phyloP scores from a whole-genome alignment of 2,113 vertebrate genomes.

The Saiga tatarica region DNA sequence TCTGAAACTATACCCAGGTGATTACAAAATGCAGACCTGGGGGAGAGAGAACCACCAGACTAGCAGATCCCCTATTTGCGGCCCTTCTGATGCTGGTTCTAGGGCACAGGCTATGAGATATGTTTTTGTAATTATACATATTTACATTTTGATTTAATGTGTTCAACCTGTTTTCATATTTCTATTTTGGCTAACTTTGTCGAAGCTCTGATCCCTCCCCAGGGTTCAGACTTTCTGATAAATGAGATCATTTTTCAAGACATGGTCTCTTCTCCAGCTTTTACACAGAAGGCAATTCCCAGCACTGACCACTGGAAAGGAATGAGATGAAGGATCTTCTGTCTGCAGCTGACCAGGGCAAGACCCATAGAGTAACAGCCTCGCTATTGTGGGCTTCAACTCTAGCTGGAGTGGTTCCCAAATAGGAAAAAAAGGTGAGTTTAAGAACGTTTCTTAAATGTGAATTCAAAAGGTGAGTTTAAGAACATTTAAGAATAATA shows the following conservation, averaged over 20 bases:
- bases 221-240: neutral
- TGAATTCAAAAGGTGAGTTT: neutral
- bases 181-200: neutral
- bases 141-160: neutral
- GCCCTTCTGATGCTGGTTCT: neutral
- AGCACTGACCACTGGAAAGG: neutral
- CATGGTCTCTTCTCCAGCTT: neutral
- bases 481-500: neutral
- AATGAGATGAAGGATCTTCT: neutral
- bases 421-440: neutral
- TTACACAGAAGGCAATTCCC: neutral
- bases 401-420: neutral
- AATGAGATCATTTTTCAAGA: conserved; percentile 2
- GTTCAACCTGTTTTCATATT: neutral
- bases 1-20: neutral
- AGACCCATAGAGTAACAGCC: neutral
- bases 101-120: neutral
- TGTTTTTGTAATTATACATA: neutral
- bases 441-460: neutral
- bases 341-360: neutral
- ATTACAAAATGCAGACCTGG: neutral
- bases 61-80: neutral
- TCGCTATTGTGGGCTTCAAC: rapidly evolving
- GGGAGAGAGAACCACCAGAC: neutral
- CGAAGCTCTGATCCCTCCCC: neutral